Conservation (phyloP, 2,888 invertebrate species). For the Entomobrya multifasciata region DNA sequence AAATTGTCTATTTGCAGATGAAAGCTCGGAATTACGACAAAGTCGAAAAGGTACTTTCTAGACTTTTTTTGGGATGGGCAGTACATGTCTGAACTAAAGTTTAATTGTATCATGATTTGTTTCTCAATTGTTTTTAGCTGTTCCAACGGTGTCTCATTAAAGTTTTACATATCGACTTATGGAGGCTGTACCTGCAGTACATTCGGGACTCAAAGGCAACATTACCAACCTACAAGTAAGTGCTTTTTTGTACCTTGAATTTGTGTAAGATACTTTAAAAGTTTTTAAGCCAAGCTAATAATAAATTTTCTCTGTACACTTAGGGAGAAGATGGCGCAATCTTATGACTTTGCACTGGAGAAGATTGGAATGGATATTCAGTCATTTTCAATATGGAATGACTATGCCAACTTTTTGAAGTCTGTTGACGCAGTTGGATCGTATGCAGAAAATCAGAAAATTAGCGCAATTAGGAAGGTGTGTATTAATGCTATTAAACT, state of each 20-base stretch:
- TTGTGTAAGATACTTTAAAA: too few relatives aligned
- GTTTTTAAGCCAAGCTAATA: neutral
- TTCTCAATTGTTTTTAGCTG: conserved; percentile 85
- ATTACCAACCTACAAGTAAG: conserved; percentile 95
- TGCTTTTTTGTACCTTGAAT: neutral
- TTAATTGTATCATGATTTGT: too few relatives aligned
- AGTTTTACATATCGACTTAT: conserved; percentile 98
- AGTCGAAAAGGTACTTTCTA: conserved; percentile 93
- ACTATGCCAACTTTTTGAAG: conserved; percentile 97
- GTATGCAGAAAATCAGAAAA: conserved; percentile 99
- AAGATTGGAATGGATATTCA: conserved; percentile 99
- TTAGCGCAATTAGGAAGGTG: conserved; percentile 97
- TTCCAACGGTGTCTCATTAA: conserved; percentile 99
- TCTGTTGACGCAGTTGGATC: conserved; percentile 98
- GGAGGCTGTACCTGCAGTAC: conserved; percentile 98
- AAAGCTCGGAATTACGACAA: conserved; percentile 98
- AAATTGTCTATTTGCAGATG: conserved; percentile 88
- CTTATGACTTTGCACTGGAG: conserved; percentile 99
- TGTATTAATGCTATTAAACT: too few relatives aligned
- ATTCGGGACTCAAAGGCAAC: conserved; percentile 98
- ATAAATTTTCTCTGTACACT: conserved; percentile 78
- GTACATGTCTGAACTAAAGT: too few relatives aligned
- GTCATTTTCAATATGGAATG: conserved; percentile 98
- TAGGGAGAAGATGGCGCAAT: conserved; percentile 99
- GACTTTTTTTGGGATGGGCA: too few relatives aligned